These are phyloP conservation scores for Grus americana DNA, from an alignment of 2,113 vertebrate genomes.

Conservation along the genomic window DNA sequence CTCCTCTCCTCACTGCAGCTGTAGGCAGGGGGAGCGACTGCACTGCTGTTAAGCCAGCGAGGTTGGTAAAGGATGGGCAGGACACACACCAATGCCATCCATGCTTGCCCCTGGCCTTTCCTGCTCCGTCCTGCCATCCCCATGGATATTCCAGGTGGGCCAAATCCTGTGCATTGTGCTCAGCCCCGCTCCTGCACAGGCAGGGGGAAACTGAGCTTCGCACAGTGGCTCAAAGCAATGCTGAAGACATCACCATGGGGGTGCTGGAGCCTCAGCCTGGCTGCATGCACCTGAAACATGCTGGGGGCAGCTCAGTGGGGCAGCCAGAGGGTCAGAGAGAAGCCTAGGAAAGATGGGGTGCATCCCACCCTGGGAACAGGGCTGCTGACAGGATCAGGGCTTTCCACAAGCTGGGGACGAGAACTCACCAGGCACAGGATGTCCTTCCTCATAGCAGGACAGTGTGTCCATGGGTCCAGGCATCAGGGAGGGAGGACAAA, in stretches of 20 bases:
- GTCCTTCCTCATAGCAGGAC: not conserved
- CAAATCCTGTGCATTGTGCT: not conserved
- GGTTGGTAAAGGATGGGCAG: not conserved
- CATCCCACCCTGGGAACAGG: not conserved
- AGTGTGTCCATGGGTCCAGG: not conserved
- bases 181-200: not conserved
- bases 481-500: not conserved
- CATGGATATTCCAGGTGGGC: conserved; percentile 47
- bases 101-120: not conserved
- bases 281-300: rapidly evolving
- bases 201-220: not conserved
- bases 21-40: not conserved
- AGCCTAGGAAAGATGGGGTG: not conserved
- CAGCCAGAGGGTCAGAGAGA: not conserved
- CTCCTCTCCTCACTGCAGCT: not conserved
- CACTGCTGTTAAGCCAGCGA: not conserved
- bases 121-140: rapidly evolving
- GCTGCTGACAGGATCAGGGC: not conserved
- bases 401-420: not conserved
- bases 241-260: not conserved
- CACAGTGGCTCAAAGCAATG: not conserved
- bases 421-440: not conserved
- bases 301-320: not conserved
- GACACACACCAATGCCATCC: not conserved
- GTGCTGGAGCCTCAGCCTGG: not conserved